phyloP scores from a whole-genome alignment of 2,797 vertebrate genomes.

The Gymnodraco acuticeps region DNA sequence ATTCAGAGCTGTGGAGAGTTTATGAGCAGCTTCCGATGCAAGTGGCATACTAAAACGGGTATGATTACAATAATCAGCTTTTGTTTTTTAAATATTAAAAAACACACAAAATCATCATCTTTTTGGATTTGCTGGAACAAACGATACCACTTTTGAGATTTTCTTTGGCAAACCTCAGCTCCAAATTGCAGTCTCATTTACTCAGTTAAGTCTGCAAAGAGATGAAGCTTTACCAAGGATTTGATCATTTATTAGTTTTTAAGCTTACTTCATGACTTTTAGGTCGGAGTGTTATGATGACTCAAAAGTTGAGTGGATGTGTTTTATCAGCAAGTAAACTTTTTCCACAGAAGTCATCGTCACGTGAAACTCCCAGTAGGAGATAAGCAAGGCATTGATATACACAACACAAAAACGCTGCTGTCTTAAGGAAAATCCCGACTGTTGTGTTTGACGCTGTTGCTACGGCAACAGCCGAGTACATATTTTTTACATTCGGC shows the following conservation, averaged over 20 bases:
- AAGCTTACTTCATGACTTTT: not conserved
- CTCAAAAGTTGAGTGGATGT: not conserved
- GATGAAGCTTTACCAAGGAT: not conserved
- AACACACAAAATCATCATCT: not conserved
- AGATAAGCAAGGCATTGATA: not conserved
- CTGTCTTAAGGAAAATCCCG: conserved; percentile 3
- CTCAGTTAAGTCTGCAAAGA: not conserved
- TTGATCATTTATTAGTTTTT: not conserved
- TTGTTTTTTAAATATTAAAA: not conserved
- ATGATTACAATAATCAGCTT: not conserved
- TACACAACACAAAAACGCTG: conserved; percentile 5
- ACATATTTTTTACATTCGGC: not conserved
- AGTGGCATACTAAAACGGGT: not conserved
- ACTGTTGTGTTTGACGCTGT: not conserved
- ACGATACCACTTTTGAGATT: not conserved
- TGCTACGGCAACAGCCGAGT: conserved; percentile 7
- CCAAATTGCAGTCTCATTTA: not conserved
- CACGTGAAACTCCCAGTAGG: not conserved
- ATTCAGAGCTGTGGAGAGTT: not conserved
- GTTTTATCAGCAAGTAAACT: not conserved
- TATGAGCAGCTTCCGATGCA: not conserved
- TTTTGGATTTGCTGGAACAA: not conserved
- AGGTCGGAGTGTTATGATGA: not conserved
- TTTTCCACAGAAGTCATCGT: conserved; percentile 2
- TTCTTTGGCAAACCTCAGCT: not conserved